phyloP scores from a whole-genome alignment of 2,113 vertebrate genomes.

The Polypterus senegalus region DNA sequence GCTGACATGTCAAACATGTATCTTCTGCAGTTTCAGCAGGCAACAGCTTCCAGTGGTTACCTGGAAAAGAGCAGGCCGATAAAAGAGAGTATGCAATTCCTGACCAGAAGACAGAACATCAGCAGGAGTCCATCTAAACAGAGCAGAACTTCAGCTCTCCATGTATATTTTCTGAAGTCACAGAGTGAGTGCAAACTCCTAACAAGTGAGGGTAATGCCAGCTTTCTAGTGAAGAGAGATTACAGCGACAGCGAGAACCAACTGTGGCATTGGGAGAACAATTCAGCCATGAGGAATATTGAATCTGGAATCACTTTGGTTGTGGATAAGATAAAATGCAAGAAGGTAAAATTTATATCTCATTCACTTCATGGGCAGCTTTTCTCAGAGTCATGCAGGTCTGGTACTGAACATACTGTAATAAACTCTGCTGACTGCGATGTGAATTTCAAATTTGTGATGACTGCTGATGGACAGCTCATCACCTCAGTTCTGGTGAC shows the following conservation, averaged over 20 bases:
- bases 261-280: slow-evolving; percentile 7
- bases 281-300: not conserved
- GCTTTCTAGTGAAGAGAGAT: not conserved
- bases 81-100: no score
- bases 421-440: not conserved
- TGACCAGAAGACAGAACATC: no score
- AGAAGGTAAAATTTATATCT: not conserved
- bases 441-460: not conserved
- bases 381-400: not conserved
- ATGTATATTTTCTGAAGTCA: slow-evolving; percentile 6
- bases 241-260: slow-evolving; percentile 6
- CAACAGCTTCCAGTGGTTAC: no score
- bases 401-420: not conserved
- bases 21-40: no score
- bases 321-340: not conserved
- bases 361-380: not conserved
- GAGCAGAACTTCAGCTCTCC: not conserved
- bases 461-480: not conserved
- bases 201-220: slow-evolving; percentile 2
- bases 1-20: no score
- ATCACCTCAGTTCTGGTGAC: not conserved
- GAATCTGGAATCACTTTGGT: not conserved
- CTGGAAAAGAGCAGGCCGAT: no score
- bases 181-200: slow-evolving; percentile 1
- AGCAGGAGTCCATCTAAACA: no score